Percentiles rank a stretch among this genome's conserved stretches.
These are phyloP conservation scores for Caenorhabditis sp. DNA, from an alignment of 2,888 invertebrate genomes.

Conservation along the genomic window DNA sequence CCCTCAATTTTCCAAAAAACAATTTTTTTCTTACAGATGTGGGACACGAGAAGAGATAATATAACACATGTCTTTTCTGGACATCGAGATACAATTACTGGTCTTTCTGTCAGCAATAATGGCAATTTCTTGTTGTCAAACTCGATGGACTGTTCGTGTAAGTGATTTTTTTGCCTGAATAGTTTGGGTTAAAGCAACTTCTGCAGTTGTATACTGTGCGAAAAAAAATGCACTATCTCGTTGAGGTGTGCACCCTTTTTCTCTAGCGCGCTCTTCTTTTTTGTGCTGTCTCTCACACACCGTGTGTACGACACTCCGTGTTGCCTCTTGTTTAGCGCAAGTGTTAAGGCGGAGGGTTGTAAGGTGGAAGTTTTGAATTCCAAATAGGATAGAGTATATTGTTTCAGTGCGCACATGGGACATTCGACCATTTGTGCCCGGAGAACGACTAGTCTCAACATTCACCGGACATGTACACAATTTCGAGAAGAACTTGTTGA, in stretches of 20 bases:
- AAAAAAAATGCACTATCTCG: no score
- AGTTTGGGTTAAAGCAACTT: no score
- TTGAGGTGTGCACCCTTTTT: not conserved
- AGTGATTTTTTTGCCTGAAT: constrained; percentile 11
- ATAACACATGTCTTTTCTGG: constrained; percentile 83
- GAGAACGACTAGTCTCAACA: constrained; percentile 87
- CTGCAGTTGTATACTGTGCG: not conserved
- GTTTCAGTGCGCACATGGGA: constrained; percentile 94
- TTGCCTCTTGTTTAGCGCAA: no score
- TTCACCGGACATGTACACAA: constrained; percentile 93
- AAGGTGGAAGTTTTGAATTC: no score
- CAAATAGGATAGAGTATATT: no score
- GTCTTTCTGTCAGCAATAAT: constrained; percentile 80
- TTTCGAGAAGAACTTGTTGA: constrained; percentile 93
- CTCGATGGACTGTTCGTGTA: constrained; percentile 89
- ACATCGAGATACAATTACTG: constrained; percentile 94
- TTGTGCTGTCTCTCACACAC: no score
- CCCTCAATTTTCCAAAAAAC: constrained; percentile 4
- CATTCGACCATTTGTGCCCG: constrained; percentile 90
- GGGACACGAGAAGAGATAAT: constrained; percentile 92
- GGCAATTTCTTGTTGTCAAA: constrained; percentile 86
- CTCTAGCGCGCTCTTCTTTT: not conserved
- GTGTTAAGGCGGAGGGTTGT: no score
- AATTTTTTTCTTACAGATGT: constrained; percentile 75
- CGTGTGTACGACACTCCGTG: no score